Percentiles rank a stretch among this genome's conserved stretches.
These are phyloP conservation scores for Urechis unicinctus DNA, from an alignment of 2,888 invertebrate genomes.

Conservation along the genomic window DNA sequence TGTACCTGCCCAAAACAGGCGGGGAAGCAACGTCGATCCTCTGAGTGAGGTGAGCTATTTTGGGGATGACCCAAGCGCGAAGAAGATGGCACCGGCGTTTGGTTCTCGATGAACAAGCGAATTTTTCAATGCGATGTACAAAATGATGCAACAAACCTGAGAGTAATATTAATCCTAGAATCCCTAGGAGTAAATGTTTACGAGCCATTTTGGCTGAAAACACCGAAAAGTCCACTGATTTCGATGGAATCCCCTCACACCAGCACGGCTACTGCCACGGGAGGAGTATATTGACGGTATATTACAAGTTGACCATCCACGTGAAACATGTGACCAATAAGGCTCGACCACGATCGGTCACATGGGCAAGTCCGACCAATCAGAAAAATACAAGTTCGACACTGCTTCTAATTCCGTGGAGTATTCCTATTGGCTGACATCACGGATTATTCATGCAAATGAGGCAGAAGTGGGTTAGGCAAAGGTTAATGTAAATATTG, in stretches of 20 bases:
- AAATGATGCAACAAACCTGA: slow-evolving; percentile 10
- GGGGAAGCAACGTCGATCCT: background rate
- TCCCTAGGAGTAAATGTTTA: slow-evolving; percentile 17
- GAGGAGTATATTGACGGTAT: too few species aligned
- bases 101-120: background rate
- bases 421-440: too few species aligned
- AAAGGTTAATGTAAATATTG: too few species aligned
- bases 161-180: slow-evolving; percentile 11
- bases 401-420: too few species aligned
- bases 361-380: slow-evolving; percentile 6
- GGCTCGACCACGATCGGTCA: too few species aligned
- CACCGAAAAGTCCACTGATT: slow-evolving; percentile 10
- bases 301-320: too few species aligned
- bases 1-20: background rate
- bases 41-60: slow-evolving; percentile 1
- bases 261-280: too few species aligned
- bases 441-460: too few species aligned
- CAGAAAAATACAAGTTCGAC: background rate
- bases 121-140: background rate
- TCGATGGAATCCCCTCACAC: background rate
- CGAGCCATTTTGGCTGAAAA: slow-evolving; percentile 17
- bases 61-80: background rate
- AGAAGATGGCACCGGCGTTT: background rate
- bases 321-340: too few species aligned
- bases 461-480: too few species aligned